Evolutionary conservation across 2,113 vertebrate genomes (phyloP), one percentile per base, ranked within the genome.

Genomic region (Cheilinus undulatus): DNA sequence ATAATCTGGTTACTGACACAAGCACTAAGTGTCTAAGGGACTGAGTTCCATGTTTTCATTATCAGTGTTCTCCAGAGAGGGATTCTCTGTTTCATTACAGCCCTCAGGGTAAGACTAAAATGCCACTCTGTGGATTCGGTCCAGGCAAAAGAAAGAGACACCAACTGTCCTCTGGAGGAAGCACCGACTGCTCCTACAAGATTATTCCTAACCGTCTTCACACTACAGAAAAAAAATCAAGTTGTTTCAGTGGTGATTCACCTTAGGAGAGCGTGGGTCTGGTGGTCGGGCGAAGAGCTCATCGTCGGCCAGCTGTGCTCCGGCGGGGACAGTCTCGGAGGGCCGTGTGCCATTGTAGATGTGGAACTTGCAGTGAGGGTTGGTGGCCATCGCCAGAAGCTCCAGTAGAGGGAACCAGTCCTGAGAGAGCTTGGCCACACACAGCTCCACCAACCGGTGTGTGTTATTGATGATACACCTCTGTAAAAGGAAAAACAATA

Each of bases 281-380:
- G 97, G 97, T 74, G 98, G 97, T 90, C 97, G 96, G 88, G 98
- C 97, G 8, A 93, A 98, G 79, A 99, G 96, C 88, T 99, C 98
- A 71, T 99, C 98, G 86, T 99, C 97, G 79, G 97, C 95, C 4
- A 98, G 93, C 90, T 98, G 97, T 78, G 95, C 96, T 89, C 95
- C 98, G 61, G 97, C 96, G 48, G 98, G 97, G 91, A 99, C 96
- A 2, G 96, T 96, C 95, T 99, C 98, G 27, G 97, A 99, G 28
- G 97, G 97, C 88, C 97, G 97, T 78, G 98, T 99, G 95, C 97
- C 98, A 86, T 99, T 99, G 92, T 99, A 99, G 62, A 99, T 96
- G 92, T 99, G 98, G 92, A 99, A 99, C 93, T 99, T 99, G 95
- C 98, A 99, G 92, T 99, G 98, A 91, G 98, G 98, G 95, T 99